Evolutionary conservation across 2,113 vertebrate genomes (phyloP).

Genomic region (Siniperca knerii): DNA sequence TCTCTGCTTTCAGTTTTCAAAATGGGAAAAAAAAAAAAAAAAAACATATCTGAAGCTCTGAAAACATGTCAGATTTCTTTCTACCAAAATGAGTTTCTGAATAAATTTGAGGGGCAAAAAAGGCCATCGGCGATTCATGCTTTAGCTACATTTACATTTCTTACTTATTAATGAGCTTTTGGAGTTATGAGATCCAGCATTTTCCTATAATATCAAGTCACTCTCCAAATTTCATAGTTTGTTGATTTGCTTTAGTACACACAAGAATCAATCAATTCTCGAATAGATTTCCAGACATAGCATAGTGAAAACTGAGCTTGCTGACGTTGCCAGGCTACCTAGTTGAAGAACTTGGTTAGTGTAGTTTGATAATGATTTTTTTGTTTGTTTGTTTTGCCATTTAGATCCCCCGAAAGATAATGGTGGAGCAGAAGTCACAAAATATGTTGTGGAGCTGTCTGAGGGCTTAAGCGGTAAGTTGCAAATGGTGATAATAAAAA

Average conservation of each 20-base stretch:
- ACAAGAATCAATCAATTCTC: not conserved
- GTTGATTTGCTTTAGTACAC: not conserved
- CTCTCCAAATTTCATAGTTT: not conserved
- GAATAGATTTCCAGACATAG: not conserved
- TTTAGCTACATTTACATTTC: not conserved
- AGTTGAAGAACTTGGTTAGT: not conserved
- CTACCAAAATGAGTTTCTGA: constrained; percentile 9
- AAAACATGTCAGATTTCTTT: constrained; percentile 17
- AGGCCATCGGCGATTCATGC: not conserved
- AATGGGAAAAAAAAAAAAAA: not conserved
- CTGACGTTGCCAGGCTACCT: not conserved
- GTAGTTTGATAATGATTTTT: not conserved
- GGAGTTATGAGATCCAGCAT: not conserved
- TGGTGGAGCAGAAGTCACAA: constrained; percentile 92
- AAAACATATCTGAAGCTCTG: not conserved
- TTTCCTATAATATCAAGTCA: not conserved
- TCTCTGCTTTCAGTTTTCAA: constrained; percentile 19
- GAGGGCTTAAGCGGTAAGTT: constrained; percentile 90
- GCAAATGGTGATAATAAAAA: not conserved
- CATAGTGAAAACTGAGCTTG: not conserved
- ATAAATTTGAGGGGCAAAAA: not conserved
- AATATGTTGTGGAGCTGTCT: constrained; percentile 92
- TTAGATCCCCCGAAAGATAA: constrained; percentile 93
- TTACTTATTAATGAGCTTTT: too few species aligned
- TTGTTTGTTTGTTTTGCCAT: constrained; percentile 39